Evolutionary conservation across 2,888 invertebrate species (phyloP).

Genomic region (Sinopyrophorus schimmeli): DNA sequence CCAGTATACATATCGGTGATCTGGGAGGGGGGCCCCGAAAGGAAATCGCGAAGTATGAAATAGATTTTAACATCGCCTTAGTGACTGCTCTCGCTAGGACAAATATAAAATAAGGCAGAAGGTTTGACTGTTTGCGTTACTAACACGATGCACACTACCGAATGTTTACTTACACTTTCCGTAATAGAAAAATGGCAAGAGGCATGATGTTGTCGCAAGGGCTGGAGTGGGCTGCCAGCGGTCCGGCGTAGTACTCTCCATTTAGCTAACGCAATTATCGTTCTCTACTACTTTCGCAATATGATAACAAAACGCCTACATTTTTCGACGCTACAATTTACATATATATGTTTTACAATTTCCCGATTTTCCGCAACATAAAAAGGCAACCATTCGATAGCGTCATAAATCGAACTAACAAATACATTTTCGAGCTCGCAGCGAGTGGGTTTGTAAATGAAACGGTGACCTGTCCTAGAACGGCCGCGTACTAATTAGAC

Average conservation of each 20-base stretch:
- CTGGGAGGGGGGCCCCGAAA: background rate
- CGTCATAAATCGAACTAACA: conserved; percentile 32
- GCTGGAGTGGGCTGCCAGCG: conserved; percentile 40
- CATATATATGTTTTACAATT: conserved; percentile 34
- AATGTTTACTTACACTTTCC: conserved; percentile 55
- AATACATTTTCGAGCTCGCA: conserved; percentile 23
- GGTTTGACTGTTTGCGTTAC: conserved; percentile 50
- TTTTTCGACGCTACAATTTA: conserved; percentile 23
- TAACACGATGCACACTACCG: conserved; percentile 48
- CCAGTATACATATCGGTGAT: background rate
- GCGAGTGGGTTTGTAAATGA: conserved; percentile 25
- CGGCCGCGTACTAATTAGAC: conserved; percentile 33
- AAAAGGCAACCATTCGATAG: conserved; percentile 34
- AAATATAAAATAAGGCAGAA: conserved; percentile 30
- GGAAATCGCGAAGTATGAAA: conserved; percentile 3
- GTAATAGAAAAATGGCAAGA: conserved; percentile 52
- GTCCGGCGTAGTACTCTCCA: conserved; percentile 33
- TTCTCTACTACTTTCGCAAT: conserved; percentile 19
- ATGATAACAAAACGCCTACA: conserved; percentile 25
- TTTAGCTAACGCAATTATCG: conserved; percentile 42
- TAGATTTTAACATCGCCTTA: conserved; percentile 17
- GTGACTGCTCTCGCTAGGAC: conserved; percentile 24
- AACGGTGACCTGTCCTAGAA: conserved; percentile 24
- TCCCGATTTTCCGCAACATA: conserved; percentile 40
- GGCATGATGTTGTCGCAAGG: conserved; percentile 49